Evolutionary conservation across 1,140 invertebrate species (phyloP), one percentile per base, ranked within the genome.

Genomic region (Calycopis cecrops): DNA sequence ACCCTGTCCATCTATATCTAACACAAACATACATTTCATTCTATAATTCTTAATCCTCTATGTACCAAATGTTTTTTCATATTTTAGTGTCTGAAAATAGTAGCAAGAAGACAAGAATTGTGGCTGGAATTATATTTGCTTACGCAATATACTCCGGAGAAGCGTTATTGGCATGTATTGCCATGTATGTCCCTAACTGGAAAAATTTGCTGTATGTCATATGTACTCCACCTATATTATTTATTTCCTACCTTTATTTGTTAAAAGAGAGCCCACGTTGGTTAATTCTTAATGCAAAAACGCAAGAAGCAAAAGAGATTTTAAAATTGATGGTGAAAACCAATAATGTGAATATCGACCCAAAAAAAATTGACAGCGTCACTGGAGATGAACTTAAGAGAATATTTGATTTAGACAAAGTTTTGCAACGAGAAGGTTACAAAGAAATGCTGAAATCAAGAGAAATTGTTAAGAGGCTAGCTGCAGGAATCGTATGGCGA

Each of bases 1-100:
- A n/a, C n/a, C n/a, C n/a, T n/a, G n/a, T n/a, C n/a, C n/a, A n/a
- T n/a, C n/a, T n/a, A n/a, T n/a, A n/a, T n/a, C n/a, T n/a, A n/a
- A n/a, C n/a, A n/a, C n/a, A 28, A 28, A 28, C 21, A 42, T 40
- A 42, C 18, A 28, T 35, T 44, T 1, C 11, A n/a, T 33, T 35
- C 12, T 21, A 16, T 52, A 52, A 40, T 55, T 12, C n/a, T 17
- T 44, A 3, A 33, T 8, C 28, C 28, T 8, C 8, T 50, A 44
- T 28, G n/a, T 49, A 4, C 0, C 35, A 37, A 35, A 49, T 44
- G 10, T 57, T 59, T 35, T 51, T 53, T 57, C 52, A 10, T 38
- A 3, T 87, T 87, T 53, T 75, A 94, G 94, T 92, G 57, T 89
- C 95, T 59, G 94, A 96, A 83, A 89, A 93, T 59, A 91, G 93